These are phyloP conservation scores for Amblyopsis hoosieri DNA, from an alignment of 2,797 vertebrate species.

Conservation along the genomic window DNA sequence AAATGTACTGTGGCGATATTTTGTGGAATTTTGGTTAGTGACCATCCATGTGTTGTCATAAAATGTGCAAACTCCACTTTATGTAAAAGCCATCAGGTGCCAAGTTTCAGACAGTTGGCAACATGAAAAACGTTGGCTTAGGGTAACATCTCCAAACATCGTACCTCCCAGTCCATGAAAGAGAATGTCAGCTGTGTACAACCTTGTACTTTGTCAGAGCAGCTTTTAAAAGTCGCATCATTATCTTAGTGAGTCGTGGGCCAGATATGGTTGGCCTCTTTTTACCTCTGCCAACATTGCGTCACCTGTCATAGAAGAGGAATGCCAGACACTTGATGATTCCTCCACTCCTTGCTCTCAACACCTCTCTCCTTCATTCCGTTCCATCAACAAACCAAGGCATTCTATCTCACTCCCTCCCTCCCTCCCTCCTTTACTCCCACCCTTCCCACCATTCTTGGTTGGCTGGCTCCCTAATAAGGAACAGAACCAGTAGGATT, in stretches of 20 bases:
- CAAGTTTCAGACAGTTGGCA: slow-evolving; percentile 32
- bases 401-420: slow-evolving; percentile 5
- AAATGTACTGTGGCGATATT: too few relatives aligned
- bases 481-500: slow-evolving; percentile 64
- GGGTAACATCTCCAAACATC: slow-evolving; percentile 34
- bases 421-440: neutral
- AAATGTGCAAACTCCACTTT: neutral
- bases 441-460: slow-evolving; percentile 36
- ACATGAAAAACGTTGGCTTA: slow-evolving; percentile 24
- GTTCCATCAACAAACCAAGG: slow-evolving; percentile 34
- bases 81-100: neutral
- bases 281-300: slow-evolving; percentile 50
- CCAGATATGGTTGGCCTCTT: slow-evolving; percentile 37
- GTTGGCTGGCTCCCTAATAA: slow-evolving; percentile 69
- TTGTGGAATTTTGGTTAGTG: neutral
- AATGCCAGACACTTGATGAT: slow-evolving; percentile 51
- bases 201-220: slow-evolving; percentile 28
- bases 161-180: slow-evolving; percentile 28
- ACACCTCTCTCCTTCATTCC: slow-evolving; percentile 44
- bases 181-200: slow-evolving; percentile 26
- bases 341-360: slow-evolving; percentile 27
- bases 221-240: slow-evolving; percentile 38
- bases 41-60: neutral
- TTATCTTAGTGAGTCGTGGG: slow-evolving; percentile 62
- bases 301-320: slow-evolving; percentile 57